Evolutionary conservation across 2,113 vertebrate genomes (phyloP), one percentile per base, ranked within the genome.

Genomic region (Cottus gobio): DNA sequence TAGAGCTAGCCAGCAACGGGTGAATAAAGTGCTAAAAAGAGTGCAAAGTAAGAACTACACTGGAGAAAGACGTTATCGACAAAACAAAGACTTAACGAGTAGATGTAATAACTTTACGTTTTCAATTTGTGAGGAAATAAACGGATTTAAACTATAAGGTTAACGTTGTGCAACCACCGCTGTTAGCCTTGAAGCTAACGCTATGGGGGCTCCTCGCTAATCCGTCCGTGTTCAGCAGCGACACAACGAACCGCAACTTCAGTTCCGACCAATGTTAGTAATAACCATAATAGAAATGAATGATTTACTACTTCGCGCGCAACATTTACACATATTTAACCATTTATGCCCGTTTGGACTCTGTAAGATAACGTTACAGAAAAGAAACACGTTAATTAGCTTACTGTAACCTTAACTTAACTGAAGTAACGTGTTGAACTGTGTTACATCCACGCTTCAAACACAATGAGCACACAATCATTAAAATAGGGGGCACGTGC

Each of bases 241-340:
- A 62, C 2, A 13, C 3, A 15, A 50, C 2, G 7, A 44, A 7
- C 10, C 3, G 4, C 8, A 74, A 66, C 31, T 28, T 70, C 0
- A 34, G 71, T 84, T 87, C 80, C 80, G 24, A 52, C 60, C 24
- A 12, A 28, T 20, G 16, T 8, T 24, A n/a, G n/a, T n/a, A n/a
- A n/a, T n/a, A n/a, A n/a, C n/a, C n/a, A n/a, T 64, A 10, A 7
- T 39, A 36, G 8, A 6, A 64, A n/a, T 20, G n/a, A n/a, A 67
- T 18, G 0, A 30, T 31, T 30, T 12, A 37, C 20, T 12, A 3
- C 34, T 39, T n/a, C 5, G n/a, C 13, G 13, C 2, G 36, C 36
- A 37, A 37, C 36, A 37, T 37, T 37, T n/a, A n/a, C 20, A n/a
- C 11, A 39, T n/a, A 24, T 7, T 63, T 3, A n/a, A 44, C 36